Evolutionary conservation across 1,140 invertebrate species (phyloP), one percentile per base, ranked within the genome.

Genomic region (Stegodyphus dumicola): DNA sequence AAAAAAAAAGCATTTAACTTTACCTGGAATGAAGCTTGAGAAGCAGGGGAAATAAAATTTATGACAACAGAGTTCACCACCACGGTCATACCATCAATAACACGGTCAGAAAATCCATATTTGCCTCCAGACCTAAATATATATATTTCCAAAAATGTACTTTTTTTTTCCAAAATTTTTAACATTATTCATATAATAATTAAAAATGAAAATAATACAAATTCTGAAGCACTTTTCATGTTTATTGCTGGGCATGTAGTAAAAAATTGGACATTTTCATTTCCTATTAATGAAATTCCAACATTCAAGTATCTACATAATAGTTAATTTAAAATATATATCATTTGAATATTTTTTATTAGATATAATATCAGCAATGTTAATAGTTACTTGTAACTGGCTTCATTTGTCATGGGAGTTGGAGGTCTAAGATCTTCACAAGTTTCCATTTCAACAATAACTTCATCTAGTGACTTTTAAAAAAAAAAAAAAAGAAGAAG

Each of bases 71-170:
- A 96, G 91, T 99, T 99, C 76, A 99, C 96, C 89, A 94, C 94
- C 77, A 99, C 93, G 56, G 96, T 98, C 89, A 99, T 98, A 64
- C 98, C 98, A 93, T 99, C 98, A 88, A 99, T 96, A 66, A 99
- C 96, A 93, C 97, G 95, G 90, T 98, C 95, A 79, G 95, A 95
- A 91, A 96, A 98, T 87, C 96, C 97, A 92, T 97, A 97, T 90
- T 95, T 95, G 49, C 94, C 92, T 74, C 76, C 87, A 66, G 84
- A 87, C 51, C 80, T 88, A 53, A 74, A 67, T 17, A 4, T 17
- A 79, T 66, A 84, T 60, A 66, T 5, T 64, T 73, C 56, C 2
- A 54, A 76, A 71, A 56, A 60, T 6, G 53, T 67, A 7, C 6
- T 67, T 67, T 56, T 56, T 56, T 56, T 56, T 10, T 15, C 5